Base-by-base conservation (phyloP, 2,797 vertebrate genomes). In the Eulemur coronatus region DNA sequence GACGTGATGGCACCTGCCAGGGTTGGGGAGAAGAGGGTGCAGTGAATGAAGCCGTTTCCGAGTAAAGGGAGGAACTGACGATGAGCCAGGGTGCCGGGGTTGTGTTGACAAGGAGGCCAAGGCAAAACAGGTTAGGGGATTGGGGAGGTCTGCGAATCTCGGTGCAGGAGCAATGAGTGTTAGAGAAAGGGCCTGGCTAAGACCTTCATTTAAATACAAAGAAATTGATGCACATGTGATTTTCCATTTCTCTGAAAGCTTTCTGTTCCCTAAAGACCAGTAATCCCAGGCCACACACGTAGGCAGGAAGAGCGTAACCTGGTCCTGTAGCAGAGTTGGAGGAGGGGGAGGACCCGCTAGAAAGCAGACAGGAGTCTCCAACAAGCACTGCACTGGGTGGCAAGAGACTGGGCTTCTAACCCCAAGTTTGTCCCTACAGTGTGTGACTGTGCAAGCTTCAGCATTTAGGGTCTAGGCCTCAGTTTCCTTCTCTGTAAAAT, bases 1-100 rank as follows among this genome's bases (percentile, higher is more conserved):
- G 99, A 99, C 9, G 99, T 99, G 91, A 99, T 99, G 26, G 98
- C 98, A 93, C 99, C 99, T 99, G 97, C 8, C 35, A 12, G 50
- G 59, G 50, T 41, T 15, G 78, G 43, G 38, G 41, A 46, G 57
- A 72, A 93, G 10, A 70, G 10, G 18, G 33, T 30, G 28, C 30
- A 50, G 35, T 80, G 18, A 86, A 55, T 38, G 52, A 88, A 52
- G 38, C 26, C 3, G 22, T 41, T 43, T 84, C 84, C 17, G 61
- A 88, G 84, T 48, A 50, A 63, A 2, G 18, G n/a, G 52, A 30
- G 22, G 52, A 33, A 46, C 70, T 14, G 38, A 85, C 30, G 48
- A 18, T 41, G 9, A 70, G 82, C 61, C 67, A 33, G 61, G 38
- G 2, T 41, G 22, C 33, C 15, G n/a, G 30, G 30, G 57, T 18